A percentile compares a stretch with the other conserved stretches of the same genome.
phyloP scores from a whole-genome alignment of 2,888 invertebrate genomes.

The Meganola albula region DNA sequence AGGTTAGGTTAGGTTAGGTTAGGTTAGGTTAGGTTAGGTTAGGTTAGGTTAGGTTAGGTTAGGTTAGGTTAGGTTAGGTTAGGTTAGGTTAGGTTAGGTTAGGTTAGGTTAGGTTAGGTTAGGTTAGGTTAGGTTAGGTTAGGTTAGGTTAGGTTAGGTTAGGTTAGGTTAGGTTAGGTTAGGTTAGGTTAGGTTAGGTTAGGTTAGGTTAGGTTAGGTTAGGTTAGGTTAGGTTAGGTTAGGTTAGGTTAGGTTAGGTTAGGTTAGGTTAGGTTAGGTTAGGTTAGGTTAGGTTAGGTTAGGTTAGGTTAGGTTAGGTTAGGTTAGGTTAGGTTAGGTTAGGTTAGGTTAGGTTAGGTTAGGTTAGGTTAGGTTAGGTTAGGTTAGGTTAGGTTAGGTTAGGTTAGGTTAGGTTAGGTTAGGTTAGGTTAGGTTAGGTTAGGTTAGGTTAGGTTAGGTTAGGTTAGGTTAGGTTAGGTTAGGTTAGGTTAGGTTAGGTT shows the following conservation, averaged over 20 bases:
- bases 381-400: constrained; percentile 16
- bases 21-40: constrained; percentile 9
- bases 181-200: constrained; percentile 10
- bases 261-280: constrained; percentile 15
- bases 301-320: constrained; percentile 11
- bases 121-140: constrained; percentile 12
- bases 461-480: constrained; percentile 4
- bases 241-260: constrained; percentile 15
- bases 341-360: constrained; percentile 11
- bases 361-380: constrained; percentile 14
- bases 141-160: constrained; percentile 10
- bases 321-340: constrained; percentile 12
- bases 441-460: constrained; percentile 2
- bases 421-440: constrained; percentile 11
- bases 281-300: constrained; percentile 14
- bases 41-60: constrained; percentile 11
- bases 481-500: constrained; percentile 13
- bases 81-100: constrained; percentile 11
- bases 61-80: constrained; percentile 12
- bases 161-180: constrained; percentile 9
- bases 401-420: constrained; percentile 16
- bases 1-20: constrained; percentile 11
- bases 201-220: constrained; percentile 10
- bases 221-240: constrained; percentile 11
- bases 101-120: constrained; percentile 13